A percentile compares a stretch with the other conserved stretches of the same genome.
Evolutionary conservation across 2,797 vertebrate species (phyloP).

Genomic region (Fistularia commersonii): DNA sequence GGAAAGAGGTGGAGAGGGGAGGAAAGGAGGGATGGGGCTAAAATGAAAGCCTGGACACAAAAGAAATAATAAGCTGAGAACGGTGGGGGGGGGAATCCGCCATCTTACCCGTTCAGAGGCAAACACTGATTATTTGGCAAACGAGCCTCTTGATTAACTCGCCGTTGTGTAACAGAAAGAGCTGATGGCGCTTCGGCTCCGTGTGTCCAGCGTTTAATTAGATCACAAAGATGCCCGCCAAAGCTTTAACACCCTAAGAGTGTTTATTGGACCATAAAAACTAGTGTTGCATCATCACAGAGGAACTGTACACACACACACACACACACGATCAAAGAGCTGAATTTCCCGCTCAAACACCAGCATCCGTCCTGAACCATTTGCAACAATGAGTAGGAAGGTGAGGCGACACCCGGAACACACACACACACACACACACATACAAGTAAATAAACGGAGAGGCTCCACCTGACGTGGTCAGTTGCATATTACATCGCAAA

Average conservation of each 20-base stretch:
- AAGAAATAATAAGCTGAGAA: neutral
- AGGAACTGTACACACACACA: conserved; percentile 26
- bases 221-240: conserved; percentile 57
- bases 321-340: conserved; percentile 26
- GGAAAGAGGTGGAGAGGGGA: too few relatives aligned
- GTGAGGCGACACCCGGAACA: conserved; percentile 28
- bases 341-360: conserved; percentile 13
- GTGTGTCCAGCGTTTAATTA: conserved; percentile 63
- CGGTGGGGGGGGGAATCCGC: neutral
- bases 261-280: conserved; percentile 58
- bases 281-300: conserved; percentile 54
- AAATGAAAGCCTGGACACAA: too few relatives aligned
- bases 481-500: conserved; percentile 11
- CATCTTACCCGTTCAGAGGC: conserved; percentile 30
- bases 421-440: conserved; percentile 9
- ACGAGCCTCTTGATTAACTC: conserved; percentile 59
- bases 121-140: conserved; percentile 39
- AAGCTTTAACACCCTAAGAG: conserved; percentile 44
- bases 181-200: conserved; percentile 51
- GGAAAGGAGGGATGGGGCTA: too few relatives aligned
- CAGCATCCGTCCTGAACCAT: conserved; percentile 22
- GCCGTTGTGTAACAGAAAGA: conserved; percentile 49
- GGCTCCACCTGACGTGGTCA: conserved; percentile 25
- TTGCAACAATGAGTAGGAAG: conserved; percentile 25
- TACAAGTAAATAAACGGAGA: conserved; percentile 27